Percentiles rank a stretch among this genome's conserved stretches.
Evolutionary conservation across 35 echinoderm and acorn worm species (phyloP).

Genomic region (Anneissia japonica): DNA sequence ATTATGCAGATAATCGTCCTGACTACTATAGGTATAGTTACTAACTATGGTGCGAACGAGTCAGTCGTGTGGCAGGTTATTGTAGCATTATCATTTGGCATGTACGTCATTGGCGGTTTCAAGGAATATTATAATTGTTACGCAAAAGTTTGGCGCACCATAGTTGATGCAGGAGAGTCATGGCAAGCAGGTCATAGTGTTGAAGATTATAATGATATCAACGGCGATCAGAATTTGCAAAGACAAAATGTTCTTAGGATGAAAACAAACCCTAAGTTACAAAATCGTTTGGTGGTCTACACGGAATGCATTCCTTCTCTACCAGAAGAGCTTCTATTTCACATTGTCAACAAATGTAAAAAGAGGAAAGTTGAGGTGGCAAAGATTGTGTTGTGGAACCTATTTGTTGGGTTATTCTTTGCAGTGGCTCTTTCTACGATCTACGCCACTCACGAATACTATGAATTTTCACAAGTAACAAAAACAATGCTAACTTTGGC

Average conservation of each 20-base stretch:
- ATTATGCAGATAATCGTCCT: neutral
- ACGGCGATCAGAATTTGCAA: neutral
- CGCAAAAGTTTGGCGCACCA: neutral
- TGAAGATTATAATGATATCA: neutral
- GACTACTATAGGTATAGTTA: neutral
- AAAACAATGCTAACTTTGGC: neutral
- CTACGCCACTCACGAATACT: neutral
- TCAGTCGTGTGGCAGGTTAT: neutral
- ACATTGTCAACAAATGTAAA: neutral
- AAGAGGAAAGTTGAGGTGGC: neutral
- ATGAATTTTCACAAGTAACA: neutral
- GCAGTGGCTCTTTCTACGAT: neutral
- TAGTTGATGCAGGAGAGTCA: neutral
- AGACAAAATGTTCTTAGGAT: neutral
- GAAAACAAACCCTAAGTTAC: neutral
- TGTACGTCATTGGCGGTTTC: neutral
- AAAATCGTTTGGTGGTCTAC: neutral
- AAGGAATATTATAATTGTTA: neutral
- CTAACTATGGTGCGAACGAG: neutral
- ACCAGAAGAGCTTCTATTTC: neutral
- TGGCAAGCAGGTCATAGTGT: neutral
- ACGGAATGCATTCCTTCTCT: neutral
- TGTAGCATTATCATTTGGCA: neutral
- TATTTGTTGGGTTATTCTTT: neutral
- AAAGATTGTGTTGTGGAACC: neutral